A percentile compares a stretch with the other conserved stretches of the same genome.
These are phyloP conservation scores for Zaprionus lineosus DNA, from an alignment of 2,888 invertebrate genomes.

Conservation along the genomic window DNA sequence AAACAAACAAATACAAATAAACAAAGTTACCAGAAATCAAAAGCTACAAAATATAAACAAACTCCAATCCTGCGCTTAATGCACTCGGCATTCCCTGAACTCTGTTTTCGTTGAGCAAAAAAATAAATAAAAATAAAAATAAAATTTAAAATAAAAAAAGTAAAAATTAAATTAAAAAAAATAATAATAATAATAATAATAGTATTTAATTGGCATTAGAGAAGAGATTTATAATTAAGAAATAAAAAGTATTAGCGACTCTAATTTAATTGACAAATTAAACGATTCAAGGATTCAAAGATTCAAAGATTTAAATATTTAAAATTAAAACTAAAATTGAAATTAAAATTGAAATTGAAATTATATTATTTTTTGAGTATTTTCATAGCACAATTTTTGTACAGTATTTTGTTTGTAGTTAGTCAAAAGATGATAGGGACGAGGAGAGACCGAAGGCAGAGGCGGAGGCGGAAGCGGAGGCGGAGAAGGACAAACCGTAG, in stretches of 20 bases:
- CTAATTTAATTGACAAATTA: conserved; percentile 30
- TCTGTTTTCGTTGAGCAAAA: too few relatives aligned
- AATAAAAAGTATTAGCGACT: conserved; percentile 32
- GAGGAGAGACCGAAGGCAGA: too few relatives aligned
- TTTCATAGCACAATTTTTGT: conserved; percentile 82
- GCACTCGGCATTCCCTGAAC: too few relatives aligned
- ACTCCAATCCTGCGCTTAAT: too few relatives aligned
- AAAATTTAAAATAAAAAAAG: conserved; percentile 6
- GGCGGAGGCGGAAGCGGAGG: too few relatives aligned
- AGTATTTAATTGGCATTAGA: background rate
- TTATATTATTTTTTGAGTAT: conserved; percentile 79
- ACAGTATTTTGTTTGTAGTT: conserved; percentile 72
- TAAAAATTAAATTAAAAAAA: background rate
- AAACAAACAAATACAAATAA: background rate
- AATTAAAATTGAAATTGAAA: too few relatives aligned
- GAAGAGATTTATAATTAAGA: conserved; percentile 10
- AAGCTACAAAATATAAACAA: too few relatives aligned
- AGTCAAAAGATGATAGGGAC: too few relatives aligned
- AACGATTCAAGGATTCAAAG: too few relatives aligned
- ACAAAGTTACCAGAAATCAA: conserved; percentile 18
- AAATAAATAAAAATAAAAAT: background rate
- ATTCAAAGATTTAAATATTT: too few relatives aligned
- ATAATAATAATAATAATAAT: background rate
- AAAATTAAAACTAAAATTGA: too few relatives aligned
- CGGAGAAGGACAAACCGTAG: conserved; percentile 30